A percentile compares a stretch with the other conserved stretches of the same genome.
Evolutionary conservation across 2,888 invertebrate species (phyloP).

Genomic region (Dorcus hopei): DNA sequence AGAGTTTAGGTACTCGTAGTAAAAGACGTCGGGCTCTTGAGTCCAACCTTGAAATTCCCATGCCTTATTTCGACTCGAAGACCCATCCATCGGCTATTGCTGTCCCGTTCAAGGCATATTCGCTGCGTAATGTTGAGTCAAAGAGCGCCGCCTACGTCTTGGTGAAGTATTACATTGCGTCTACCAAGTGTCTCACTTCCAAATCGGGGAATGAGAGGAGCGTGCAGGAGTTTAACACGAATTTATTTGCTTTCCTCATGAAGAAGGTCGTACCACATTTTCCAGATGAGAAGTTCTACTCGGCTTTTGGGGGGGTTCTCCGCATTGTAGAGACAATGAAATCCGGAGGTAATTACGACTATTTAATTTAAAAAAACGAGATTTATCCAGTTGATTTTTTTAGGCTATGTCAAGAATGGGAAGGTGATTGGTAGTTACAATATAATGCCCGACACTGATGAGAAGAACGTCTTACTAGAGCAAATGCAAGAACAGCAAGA

Average conservation of each 20-base stretch:
- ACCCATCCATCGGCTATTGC: constrained; percentile 57
- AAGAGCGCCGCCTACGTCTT: constrained; percentile 50
- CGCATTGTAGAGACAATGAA: constrained; percentile 46
- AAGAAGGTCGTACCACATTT: constrained; percentile 51
- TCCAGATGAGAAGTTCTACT: constrained; percentile 59
- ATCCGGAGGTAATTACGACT: neutral
- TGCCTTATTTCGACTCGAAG: constrained; percentile 60
- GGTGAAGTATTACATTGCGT: constrained; percentile 53
- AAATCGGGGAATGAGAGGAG: constrained; percentile 41
- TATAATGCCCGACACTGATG: constrained; percentile 29
- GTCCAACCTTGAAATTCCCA: constrained; percentile 38
- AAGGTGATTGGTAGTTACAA: constrained; percentile 29
- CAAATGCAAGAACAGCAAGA: constrained; percentile 9
- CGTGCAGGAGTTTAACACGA: constrained; percentile 51
- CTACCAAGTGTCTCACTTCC: constrained; percentile 48
- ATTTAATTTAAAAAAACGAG: neutral
- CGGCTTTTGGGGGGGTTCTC: constrained; percentile 49
- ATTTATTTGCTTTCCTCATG: constrained; percentile 56
- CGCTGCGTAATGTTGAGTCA: constrained; percentile 51
- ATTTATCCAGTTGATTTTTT: neutral
- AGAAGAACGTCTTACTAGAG: constrained; percentile 12
- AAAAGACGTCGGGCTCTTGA: neutral
- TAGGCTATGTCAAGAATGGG: constrained; percentile 16
- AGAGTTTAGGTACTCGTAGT: too few species aligned
- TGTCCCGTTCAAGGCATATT: constrained; percentile 56